Evolutionary conservation across 2,888 invertebrate species (phyloP).

Genomic region (Eristalis intricaria): DNA sequence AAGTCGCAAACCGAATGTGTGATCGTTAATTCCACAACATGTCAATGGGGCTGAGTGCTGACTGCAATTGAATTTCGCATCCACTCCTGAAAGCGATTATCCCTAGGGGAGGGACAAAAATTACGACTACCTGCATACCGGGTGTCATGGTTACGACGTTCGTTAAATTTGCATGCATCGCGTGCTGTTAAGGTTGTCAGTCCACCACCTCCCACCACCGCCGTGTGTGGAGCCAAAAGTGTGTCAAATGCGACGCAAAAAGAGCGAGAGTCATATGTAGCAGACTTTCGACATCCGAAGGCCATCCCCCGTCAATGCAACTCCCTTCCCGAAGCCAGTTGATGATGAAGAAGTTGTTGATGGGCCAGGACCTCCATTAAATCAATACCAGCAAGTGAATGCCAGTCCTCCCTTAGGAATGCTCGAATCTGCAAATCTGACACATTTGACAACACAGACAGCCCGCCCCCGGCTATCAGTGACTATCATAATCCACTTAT

Average conservation of each 20-base stretch:
- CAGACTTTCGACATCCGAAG: background rate
- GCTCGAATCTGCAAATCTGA: constrained; percentile 41
- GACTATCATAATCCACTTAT: constrained; percentile 71
- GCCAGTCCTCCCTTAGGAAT: background rate
- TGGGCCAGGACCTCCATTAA: background rate
- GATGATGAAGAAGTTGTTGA: too few species aligned
- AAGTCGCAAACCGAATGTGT: background rate
- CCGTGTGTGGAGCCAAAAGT: constrained; percentile 16
- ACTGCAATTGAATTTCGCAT: constrained; percentile 45
- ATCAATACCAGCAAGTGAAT: constrained; percentile 32
- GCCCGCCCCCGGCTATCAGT: constrained; percentile 18
- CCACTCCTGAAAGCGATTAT: constrained; percentile 37
- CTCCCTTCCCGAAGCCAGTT: background rate
- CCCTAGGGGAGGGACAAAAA: constrained; percentile 32
- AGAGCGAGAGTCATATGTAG: background rate
- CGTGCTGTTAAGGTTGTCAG: constrained; percentile 47
- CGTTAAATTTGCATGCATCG: constrained; percentile 69
- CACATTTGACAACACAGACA: constrained; percentile 13
- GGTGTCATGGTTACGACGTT: constrained; percentile 59
- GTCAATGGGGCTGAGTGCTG: background rate
- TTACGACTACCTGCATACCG: constrained; percentile 6
- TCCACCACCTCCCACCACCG: background rate
- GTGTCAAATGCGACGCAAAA: constrained; percentile 35
- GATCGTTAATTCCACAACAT: constrained; percentile 34
- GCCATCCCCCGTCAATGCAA: background rate